These are phyloP conservation scores for Acrobasis suavella DNA, from an alignment of 2,888 invertebrate genomes.

Conservation along the genomic window DNA sequence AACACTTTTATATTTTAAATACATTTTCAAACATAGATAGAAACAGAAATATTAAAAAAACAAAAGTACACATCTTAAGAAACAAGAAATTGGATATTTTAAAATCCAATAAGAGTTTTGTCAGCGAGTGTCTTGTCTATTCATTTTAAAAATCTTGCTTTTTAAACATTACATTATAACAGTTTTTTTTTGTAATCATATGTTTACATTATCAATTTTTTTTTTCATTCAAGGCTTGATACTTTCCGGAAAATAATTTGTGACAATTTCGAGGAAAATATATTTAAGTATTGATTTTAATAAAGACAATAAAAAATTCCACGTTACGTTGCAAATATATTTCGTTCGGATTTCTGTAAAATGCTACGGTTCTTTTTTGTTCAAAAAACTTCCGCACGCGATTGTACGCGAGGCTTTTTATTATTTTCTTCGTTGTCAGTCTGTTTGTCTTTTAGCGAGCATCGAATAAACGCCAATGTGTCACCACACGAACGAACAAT, in stretches of 20 bases:
- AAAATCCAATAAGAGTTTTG: constrained; percentile 23
- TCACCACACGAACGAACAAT: constrained; percentile 27
- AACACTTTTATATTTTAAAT: too few species aligned
- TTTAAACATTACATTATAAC: background rate
- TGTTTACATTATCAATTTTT: too few species aligned
- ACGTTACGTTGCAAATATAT: too few species aligned
- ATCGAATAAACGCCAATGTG: constrained; percentile 54
- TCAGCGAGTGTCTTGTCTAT: constrained; percentile 28
- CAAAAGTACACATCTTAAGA: background rate
- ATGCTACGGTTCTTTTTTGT: background rate
- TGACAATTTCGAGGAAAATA: too few species aligned
- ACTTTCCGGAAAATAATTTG: too few species aligned
- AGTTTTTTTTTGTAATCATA: too few species aligned
- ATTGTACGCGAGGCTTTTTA: constrained; percentile 61
- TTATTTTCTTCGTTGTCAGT: constrained; percentile 59
- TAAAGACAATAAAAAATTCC: too few species aligned
- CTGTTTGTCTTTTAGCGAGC: constrained; percentile 53
- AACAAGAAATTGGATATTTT: background rate
- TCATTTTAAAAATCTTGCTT: constrained; percentile 24
- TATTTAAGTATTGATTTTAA: too few species aligned
- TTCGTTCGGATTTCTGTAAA: too few species aligned
- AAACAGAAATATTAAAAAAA: background rate
- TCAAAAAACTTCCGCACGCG: constrained; percentile 26
- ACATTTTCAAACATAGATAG: too few species aligned
- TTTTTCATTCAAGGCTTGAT: too few species aligned